Conservation (phyloP, 1,140 invertebrate species). For the Bactericera cockerelli region DNA sequence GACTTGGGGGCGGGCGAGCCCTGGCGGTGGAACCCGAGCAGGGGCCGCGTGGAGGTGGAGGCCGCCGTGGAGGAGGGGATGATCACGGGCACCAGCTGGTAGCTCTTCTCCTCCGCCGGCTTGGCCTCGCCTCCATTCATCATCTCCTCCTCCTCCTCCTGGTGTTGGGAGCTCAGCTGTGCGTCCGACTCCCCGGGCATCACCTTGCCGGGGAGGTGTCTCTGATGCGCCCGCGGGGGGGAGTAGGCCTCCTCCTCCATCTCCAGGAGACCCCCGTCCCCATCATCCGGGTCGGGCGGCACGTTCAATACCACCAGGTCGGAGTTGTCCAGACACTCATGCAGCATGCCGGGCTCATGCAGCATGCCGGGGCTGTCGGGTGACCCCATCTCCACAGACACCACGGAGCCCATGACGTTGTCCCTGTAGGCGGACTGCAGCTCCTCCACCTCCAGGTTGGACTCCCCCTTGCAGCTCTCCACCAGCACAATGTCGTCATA, state of each 20-base stretch:
- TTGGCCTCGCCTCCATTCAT: slow-evolving; percentile 14
- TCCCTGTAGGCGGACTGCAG: slow-evolving; percentile 20
- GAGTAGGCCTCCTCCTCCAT: slow-evolving; percentile 24
- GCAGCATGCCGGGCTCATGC: slow-evolving; percentile 19
- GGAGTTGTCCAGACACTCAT: slow-evolving; percentile 22
- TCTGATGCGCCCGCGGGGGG: slow-evolving; percentile 19
- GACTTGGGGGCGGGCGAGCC: neutral
- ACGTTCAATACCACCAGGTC: slow-evolving; percentile 21
- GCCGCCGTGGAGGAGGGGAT: neutral
- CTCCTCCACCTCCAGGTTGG: slow-evolving; percentile 22
- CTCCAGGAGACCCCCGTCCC: slow-evolving; percentile 30
- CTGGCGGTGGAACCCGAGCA: neutral
- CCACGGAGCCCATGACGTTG: slow-evolving; percentile 21
- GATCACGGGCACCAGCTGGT: neutral
- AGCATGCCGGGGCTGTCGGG: neutral
- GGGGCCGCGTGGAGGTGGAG: neutral
- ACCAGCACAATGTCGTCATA: slow-evolving; percentile 25
- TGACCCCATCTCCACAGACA: slow-evolving; percentile 21
- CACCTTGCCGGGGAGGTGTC: slow-evolving; percentile 21
- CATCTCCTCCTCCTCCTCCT: slow-evolving; percentile 11
- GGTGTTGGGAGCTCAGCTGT: neutral
- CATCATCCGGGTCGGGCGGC: slow-evolving; percentile 28
- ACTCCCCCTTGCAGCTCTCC: slow-evolving; percentile 22
- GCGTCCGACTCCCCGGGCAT: slow-evolving; percentile 22
- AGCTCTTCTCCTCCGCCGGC: neutral